These are phyloP conservation scores for Penelope pileata DNA, from an alignment of 2,113 vertebrate species.

Conservation along the genomic window DNA sequence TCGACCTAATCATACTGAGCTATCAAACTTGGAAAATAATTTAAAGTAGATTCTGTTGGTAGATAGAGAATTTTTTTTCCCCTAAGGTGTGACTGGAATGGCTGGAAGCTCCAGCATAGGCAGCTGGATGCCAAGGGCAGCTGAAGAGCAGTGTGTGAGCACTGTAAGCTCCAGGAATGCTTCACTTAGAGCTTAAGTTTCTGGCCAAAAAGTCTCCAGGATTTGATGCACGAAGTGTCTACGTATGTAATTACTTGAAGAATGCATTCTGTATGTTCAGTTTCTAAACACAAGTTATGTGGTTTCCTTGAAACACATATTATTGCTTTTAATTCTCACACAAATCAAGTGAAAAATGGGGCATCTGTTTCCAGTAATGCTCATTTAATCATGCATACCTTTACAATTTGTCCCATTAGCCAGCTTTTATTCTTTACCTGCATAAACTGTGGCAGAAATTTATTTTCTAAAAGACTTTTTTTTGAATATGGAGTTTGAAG, in stretches of 20 bases:
- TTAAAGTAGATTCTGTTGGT: neutral
- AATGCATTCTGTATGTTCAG: neutral
- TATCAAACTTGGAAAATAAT: neutral
- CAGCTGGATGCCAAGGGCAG: neutral
- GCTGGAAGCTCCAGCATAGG: neutral
- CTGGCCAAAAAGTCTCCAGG: neutral
- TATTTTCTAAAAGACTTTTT: neutral
- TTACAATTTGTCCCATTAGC: neutral
- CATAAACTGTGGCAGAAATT: neutral
- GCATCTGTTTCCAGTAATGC: neutral
- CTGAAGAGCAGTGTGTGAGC: neutral
- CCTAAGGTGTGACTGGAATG: neutral
- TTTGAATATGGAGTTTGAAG: neutral
- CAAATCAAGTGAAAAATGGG: neutral
- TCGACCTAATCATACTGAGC: neutral
- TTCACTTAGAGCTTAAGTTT: rapidly evolving
- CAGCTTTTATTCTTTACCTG: neutral
- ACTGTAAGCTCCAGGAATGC: neutral
- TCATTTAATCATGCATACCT: neutral
- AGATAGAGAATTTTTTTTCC: neutral
- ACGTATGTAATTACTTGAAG: neutral
- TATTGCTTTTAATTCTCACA: neutral
- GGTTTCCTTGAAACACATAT: neutral
- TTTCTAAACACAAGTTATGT: neutral
- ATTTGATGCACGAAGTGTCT: neutral